Percentiles rank a stretch among this genome's conserved stretches.
phyloP scores from a whole-genome alignment of 2,797 vertebrate genomes.

The Sarcophilus harrisii region DNA sequence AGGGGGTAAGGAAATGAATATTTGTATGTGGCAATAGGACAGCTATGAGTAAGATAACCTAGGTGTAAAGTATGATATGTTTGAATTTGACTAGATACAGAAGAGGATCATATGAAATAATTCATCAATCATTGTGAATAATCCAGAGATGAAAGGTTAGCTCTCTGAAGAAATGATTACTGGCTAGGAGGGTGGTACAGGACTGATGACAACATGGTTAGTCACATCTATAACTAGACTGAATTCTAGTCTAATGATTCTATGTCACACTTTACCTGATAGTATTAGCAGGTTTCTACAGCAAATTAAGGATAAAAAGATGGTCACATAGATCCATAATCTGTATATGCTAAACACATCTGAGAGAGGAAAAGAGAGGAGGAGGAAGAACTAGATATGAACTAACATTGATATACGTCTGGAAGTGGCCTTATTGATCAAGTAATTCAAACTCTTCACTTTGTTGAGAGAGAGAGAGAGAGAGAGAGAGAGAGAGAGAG shows the following conservation, averaged over 20 bases:
- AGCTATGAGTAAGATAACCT: background rate
- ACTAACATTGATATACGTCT: too few species aligned
- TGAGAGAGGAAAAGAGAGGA: rapidly evolving
- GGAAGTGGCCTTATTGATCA: too few species aligned
- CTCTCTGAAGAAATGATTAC: background rate
- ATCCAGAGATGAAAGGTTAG: background rate
- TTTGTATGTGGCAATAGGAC: background rate
- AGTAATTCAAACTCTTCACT: too few species aligned
- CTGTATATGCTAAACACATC: too few species aligned
- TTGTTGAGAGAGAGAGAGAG: too few species aligned
- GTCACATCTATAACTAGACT: background rate
- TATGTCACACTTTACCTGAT: background rate
- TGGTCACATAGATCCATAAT: too few species aligned
- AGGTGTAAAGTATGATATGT: background rate
- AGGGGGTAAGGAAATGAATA: background rate
- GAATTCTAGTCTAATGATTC: background rate
- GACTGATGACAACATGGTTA: background rate
- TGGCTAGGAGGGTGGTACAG: background rate
- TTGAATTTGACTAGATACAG: background rate
- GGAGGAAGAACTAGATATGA: too few species aligned
- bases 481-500: too few species aligned
- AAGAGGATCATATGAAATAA: background rate
- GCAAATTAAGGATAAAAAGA: too few species aligned
- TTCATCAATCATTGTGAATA: background rate
- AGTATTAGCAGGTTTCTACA: too few species aligned